Evolutionary conservation across 1,140 invertebrate genomes (phyloP).

Genomic region (Gryllus bimaculatus): DNA sequence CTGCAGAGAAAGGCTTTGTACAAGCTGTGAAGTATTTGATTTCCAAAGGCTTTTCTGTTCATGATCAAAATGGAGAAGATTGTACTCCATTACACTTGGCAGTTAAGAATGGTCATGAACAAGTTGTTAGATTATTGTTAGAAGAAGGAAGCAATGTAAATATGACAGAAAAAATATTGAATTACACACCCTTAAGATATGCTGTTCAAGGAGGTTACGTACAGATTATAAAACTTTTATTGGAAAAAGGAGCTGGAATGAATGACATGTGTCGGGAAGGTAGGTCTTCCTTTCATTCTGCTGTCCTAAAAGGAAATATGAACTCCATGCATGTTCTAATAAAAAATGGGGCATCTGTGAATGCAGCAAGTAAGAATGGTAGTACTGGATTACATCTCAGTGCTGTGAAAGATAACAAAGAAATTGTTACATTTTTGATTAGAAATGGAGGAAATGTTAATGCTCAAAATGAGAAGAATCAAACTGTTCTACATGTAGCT

Average conservation of each 20-base stretch:
- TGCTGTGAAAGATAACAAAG: slow-evolving; percentile 15
- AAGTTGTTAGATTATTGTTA: not conserved
- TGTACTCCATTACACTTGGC: slow-evolving; percentile 32
- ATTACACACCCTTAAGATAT: not conserved
- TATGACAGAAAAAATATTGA: slow-evolving; percentile 19
- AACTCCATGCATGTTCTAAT: not conserved
- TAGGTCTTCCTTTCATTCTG: not conserved
- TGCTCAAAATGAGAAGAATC: not conserved
- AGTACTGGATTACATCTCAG: slow-evolving; percentile 25
- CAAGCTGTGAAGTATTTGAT: slow-evolving; percentile 18
- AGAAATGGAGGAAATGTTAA: not conserved
- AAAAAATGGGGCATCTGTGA: not conserved
- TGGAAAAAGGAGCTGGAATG: not conserved
- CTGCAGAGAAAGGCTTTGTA: slow-evolving; percentile 1
- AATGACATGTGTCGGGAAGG: not conserved
- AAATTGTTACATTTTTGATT: not conserved
- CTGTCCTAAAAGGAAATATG: not conserved
- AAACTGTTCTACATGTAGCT: not conserved
- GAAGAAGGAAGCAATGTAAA: not conserved
- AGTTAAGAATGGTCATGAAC: not conserved
- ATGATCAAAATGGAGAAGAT: not conserved
- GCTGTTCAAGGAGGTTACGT: not conserved
- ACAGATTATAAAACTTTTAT: not conserved
- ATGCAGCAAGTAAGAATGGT: slow-evolving; percentile 20
- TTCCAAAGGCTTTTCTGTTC: not conserved